These are phyloP conservation scores for Drosophila orena DNA, from an alignment of 1,140 invertebrate species.

Conservation along the genomic window DNA sequence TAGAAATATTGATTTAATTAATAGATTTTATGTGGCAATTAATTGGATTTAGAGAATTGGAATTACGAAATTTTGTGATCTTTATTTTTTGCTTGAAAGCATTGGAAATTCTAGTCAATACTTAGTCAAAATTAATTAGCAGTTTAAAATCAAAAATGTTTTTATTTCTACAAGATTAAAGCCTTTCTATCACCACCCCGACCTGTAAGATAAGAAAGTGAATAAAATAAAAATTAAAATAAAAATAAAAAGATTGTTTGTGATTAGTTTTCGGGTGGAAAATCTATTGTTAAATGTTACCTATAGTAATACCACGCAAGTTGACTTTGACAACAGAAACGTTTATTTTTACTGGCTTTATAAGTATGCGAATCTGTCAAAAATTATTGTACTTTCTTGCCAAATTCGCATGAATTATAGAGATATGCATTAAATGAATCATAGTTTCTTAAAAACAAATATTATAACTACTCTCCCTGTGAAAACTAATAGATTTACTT, in stretches of 20 bases:
- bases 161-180: slow-evolving; percentile 30
- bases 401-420: not conserved
- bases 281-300: not conserved
- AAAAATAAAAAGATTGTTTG: too few species aligned
- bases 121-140: slow-evolving; percentile 39
- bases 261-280: not conserved
- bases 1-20: not conserved
- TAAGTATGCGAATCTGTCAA: not conserved
- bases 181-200: slow-evolving; percentile 17
- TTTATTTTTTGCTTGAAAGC: slow-evolving; percentile 35
- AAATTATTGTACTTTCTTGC: not conserved
- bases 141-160: slow-evolving; percentile 25
- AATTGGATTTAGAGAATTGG: slow-evolving; percentile 37
- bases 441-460: not conserved
- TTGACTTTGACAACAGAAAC: not conserved
- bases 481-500: slow-evolving; percentile 1
- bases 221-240: slow-evolving; percentile 26
- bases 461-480: not conserved
- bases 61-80: slow-evolving; percentile 45
- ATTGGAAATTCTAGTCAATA: slow-evolving; percentile 60
- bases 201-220: slow-evolving; percentile 7
- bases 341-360: not conserved
- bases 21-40: slow-evolving; percentile 17
- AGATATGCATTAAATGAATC: not conserved
- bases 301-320: not conserved